These are phyloP conservation scores for Sceloporus undulatus DNA, from an alignment of 2,113 vertebrate species.

Conservation along the genomic window DNA sequence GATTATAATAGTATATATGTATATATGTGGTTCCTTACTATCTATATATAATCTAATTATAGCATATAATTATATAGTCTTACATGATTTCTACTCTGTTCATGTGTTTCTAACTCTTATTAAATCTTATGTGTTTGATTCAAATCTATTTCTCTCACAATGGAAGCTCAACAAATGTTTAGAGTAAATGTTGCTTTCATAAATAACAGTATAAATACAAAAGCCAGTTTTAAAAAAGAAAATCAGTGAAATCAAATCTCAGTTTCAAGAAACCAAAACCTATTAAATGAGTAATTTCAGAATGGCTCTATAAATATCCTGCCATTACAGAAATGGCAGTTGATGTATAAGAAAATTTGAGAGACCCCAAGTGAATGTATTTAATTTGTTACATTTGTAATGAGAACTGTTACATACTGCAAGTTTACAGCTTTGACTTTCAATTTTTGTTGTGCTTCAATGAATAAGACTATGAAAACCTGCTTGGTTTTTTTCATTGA, in stretches of 20 bases:
- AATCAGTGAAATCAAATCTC: not conserved
- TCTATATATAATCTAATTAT: too few relatives aligned
- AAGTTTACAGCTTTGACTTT: not conserved
- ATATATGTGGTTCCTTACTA: too few relatives aligned
- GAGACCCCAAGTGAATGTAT: not conserved
- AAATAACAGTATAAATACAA: not conserved
- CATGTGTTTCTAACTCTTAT: too few relatives aligned
- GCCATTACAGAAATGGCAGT: not conserved
- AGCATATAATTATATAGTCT: too few relatives aligned
- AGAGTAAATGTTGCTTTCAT: conserved; percentile 21
- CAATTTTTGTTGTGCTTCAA: not conserved
- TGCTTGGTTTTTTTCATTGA: not conserved
- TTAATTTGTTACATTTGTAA: not conserved
- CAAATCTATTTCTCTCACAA: not conserved
- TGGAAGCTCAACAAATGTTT: not conserved
- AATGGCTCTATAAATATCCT: not conserved
- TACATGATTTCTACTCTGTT: too few relatives aligned
- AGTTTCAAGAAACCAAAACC: not conserved
- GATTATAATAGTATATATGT: too few relatives aligned
- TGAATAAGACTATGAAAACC: not conserved
- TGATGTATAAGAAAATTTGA: not conserved
- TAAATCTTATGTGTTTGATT: too few relatives aligned
- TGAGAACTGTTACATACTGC: not conserved
- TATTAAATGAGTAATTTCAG: not conserved
- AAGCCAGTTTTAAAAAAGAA: not conserved